A percentile compares a stretch with the other conserved stretches of the same genome.
phyloP scores from a whole-genome alignment of 2,797 vertebrate species.

The Peromyscus aztecus region DNA sequence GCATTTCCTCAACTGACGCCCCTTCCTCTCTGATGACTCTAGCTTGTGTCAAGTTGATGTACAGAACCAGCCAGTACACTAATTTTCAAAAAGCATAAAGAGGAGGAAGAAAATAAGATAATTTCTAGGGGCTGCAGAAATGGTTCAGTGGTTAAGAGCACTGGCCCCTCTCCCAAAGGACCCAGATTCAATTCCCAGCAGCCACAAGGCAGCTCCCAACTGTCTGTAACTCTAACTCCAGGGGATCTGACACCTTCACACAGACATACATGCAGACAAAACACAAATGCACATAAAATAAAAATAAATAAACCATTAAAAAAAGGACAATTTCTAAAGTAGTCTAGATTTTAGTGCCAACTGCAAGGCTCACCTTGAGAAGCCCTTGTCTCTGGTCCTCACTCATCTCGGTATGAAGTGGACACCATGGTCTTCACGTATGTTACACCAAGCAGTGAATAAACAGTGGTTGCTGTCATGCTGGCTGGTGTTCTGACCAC shows the following conservation, averaged over 20 bases:
- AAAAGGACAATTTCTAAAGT: not conserved
- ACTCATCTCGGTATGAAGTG: not conserved
- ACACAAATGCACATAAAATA: not conserved
- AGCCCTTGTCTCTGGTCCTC: not conserved
- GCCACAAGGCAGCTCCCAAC: not conserved
- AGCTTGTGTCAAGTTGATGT: not conserved
- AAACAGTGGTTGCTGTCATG: accelerated
- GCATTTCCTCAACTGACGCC: not conserved
- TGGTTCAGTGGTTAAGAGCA: not conserved
- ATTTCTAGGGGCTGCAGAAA: not conserved
- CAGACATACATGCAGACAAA: not conserved
- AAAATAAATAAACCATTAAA: not conserved
- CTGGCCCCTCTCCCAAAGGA: not conserved
- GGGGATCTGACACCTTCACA: not conserved
- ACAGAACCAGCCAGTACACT: not conserved
- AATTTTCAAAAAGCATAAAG: not conserved
- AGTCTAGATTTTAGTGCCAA: not conserved
- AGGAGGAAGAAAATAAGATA: not conserved
- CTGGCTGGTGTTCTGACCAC: not conserved
- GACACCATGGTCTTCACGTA: not conserved
- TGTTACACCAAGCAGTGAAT: not conserved
- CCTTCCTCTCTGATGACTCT: not conserved
- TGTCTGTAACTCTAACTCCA: not conserved
- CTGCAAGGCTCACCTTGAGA: not conserved
- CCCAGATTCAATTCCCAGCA: not conserved